phyloP scores from a whole-genome alignment of 2,888 invertebrate species.

The Scelioninae gen. 1 region DNA sequence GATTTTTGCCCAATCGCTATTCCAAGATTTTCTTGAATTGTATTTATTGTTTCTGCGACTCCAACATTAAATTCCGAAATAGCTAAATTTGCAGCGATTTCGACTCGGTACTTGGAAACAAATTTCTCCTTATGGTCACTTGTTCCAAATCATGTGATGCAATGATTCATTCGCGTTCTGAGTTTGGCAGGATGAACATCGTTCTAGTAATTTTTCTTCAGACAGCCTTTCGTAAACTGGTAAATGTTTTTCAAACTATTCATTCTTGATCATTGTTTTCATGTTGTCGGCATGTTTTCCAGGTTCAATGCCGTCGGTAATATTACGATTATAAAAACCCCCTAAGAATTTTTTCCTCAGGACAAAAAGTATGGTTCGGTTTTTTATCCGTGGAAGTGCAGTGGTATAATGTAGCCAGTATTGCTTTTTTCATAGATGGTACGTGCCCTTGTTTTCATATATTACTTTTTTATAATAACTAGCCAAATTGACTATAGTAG shows the following conservation, averaged over 20 bases:
- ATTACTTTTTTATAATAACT: conserved; percentile 55
- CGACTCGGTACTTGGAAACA: neutral
- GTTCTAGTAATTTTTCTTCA: neutral
- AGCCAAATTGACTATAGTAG: conserved; percentile 46
- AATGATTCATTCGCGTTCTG: conserved; percentile 4
- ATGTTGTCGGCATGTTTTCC: conserved; percentile 1
- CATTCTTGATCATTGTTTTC: neutral
- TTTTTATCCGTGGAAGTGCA: conserved; percentile 29
- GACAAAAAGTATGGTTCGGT: conserved; percentile 8
- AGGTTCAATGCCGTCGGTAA: neutral
- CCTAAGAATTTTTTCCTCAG: conserved; percentile 1
- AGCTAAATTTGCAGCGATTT: neutral
- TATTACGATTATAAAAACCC: conserved; percentile 26
- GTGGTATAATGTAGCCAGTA: conserved; percentile 34
- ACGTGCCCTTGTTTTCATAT: conserved; percentile 45
- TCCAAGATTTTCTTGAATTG: conserved; percentile 24
- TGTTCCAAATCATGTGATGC: conserved; percentile 28
- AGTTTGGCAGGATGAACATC: neutral
- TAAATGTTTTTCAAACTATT: conserved; percentile 7
- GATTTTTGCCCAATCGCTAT: conserved; percentile 14
- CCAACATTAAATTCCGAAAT: conserved; percentile 27
- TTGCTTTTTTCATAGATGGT: conserved; percentile 29
- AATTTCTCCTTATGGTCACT: conserved; percentile 27
- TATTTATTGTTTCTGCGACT: conserved; percentile 13
- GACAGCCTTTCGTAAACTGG: conserved; percentile 14